Evolutionary conservation across 2,888 invertebrate species (phyloP), one percentile per base, ranked within the genome.

Genomic region (Imbricaverruca yamaguchii): DNA sequence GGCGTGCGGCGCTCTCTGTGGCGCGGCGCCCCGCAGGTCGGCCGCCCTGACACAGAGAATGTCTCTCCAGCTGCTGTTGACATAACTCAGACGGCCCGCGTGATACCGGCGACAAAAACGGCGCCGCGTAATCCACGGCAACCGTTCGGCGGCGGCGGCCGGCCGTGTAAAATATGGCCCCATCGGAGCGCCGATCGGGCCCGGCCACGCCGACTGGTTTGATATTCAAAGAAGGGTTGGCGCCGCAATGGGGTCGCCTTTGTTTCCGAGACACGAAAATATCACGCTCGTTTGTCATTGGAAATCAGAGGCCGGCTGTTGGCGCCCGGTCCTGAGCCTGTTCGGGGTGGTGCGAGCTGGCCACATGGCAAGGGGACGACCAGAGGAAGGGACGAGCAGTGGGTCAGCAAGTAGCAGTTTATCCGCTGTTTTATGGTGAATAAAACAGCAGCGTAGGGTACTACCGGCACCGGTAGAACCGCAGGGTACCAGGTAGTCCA

Each of bases 201-300:
- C 69, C 12, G 4, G 15, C 7, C 13, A 69, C 69, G 15, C 23
- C 15, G 65, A 18, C 12, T 12, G 69, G 69, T 69, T 69, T 69
- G 69, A 69, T 69, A 69, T 69, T 69, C 69, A 69, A 25, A 69
- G 25, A 39, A 9, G 39, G 69, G 13, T 15, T 39, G 69, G 69
- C 12, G 15, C 3, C 69, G 39, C 69, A 69, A 23, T 69, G 69
- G 69, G 25, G 23, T 7, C 25, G 69, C 25, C 69, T 23, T 69
- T 69, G 69, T 69, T 39, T 69, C 10, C 13, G 3, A 39, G 39
- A 25, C 15, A 10, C 69, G 39, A 39, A 69, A 69, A 69, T 69
- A 69, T 69, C 69, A 13, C 13, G 39, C 69, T 69, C 69, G 69
- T 69, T 69, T 69, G 69, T 69, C 69, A 69, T 69, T 69, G 12